Conservation (phyloP, 2,113 vertebrate species). For the Mastomys natalensis region DNA sequence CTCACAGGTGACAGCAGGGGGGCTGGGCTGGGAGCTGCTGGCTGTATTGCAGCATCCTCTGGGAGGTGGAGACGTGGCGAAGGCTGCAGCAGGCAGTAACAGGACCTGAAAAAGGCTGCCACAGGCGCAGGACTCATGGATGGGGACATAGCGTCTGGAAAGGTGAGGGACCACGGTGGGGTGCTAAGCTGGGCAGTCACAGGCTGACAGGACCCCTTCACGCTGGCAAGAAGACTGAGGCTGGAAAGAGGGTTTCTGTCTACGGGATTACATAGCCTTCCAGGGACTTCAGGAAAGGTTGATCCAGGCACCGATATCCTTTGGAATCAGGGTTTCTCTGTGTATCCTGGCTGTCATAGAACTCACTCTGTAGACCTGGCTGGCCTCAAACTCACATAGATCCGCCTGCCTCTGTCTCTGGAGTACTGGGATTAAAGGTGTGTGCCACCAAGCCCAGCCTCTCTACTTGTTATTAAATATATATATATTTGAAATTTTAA, state of each 20-base stretch:
- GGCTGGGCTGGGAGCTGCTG: conserved; percentile 64
- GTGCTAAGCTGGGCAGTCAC: not conserved
- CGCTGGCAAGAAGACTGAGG: not conserved
- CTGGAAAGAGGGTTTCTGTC: not conserved
- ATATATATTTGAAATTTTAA: not conserved
- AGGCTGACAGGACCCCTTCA: not conserved
- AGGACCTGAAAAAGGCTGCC: not conserved
- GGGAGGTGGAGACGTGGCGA: conserved; percentile 81
- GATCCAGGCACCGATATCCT: not conserved
- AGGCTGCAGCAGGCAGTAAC: not conserved
- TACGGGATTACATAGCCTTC: too few species aligned
- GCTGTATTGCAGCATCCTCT: conserved; percentile 78
- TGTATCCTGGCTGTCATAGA: not conserved
- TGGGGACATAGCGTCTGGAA: not conserved
- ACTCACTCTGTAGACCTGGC: not conserved
- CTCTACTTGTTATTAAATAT: not conserved
- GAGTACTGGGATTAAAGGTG: not conserved
- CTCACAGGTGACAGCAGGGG: conserved; percentile 42
- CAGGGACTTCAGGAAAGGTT: not conserved
- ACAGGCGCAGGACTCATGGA: not conserved
- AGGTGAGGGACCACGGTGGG: not conserved
- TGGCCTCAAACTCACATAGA: not conserved
- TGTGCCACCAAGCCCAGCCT: not conserved
- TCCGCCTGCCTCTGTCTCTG: not conserved
- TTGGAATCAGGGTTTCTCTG: not conserved